phyloP scores from a whole-genome alignment of 2,888 invertebrate species.

The Creontiades dilutus region DNA sequence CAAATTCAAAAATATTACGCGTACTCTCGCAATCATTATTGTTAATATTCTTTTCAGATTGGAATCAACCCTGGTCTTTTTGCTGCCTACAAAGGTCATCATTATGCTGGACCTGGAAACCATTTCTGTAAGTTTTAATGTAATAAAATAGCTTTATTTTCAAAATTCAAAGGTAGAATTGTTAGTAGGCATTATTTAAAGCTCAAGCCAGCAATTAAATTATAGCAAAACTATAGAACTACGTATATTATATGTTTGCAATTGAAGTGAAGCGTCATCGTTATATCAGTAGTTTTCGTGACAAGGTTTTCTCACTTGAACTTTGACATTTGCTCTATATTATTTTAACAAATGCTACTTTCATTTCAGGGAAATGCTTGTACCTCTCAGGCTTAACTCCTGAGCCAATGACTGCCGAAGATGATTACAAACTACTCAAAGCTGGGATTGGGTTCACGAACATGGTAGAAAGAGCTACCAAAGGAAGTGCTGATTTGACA shows the following conservation, averaged over 20 bases:
- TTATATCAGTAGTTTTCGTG: too few species aligned
- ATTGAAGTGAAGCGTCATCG: too few species aligned
- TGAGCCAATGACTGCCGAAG: slow-evolving; percentile 97
- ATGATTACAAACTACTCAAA: slow-evolving; percentile 94
- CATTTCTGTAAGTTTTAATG: slow-evolving; percentile 90
- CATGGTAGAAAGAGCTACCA: slow-evolving; percentile 96
- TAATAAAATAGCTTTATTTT: background rate
- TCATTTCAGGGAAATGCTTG: slow-evolving; percentile 89
- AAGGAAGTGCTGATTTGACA: slow-evolving; percentile 96
- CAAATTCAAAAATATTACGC: too few species aligned
- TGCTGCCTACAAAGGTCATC: slow-evolving; percentile 98
- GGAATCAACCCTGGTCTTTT: slow-evolving; percentile 98
- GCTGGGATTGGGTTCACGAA: slow-evolving; percentile 99
- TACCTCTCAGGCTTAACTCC: slow-evolving; percentile 95
- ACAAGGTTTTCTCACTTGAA: too few species aligned
- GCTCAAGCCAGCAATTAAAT: too few species aligned
- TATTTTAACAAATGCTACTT: background rate
- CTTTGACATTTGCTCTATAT: too few species aligned
- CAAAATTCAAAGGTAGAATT: too few species aligned
- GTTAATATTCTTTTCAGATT: slow-evolving; percentile 83
- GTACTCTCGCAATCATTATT: too few species aligned
- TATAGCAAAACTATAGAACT: too few species aligned
- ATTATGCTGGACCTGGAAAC: slow-evolving; percentile 99
- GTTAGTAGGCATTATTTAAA: too few species aligned
- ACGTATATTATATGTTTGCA: too few species aligned